Base-by-base conservation (phyloP, 2,888 invertebrate genomes). In the Perizoma affinitatum region DNA sequence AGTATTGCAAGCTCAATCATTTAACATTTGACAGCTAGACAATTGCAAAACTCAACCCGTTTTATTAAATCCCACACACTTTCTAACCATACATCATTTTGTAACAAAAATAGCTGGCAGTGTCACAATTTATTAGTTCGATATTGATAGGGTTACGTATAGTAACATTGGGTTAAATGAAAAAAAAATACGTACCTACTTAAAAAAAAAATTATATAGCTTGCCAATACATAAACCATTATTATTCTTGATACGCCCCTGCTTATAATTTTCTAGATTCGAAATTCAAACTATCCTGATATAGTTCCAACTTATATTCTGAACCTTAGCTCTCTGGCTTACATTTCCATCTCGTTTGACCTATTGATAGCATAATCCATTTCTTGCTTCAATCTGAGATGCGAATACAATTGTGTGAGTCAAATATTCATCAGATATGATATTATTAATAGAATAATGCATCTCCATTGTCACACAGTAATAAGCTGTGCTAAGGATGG, bases 381-480 rank as follows among this genome's bases (percentile, higher is more conserved):
- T 64, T 54, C 61, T 50, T 35, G 54, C 51, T 63, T 63, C 59
- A 54, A 59, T 70, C 71, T 71, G 56, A 72, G 68, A 73, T 67
- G 75, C 71, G 72, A 75, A 76, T 74, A 69, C 57, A 53, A 66
- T 66, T 61, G 61, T 61, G 40, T 51, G 63, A 33, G 60, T 63
- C 62, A 58, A 66, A 67, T 64, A 62, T 63, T 61, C 59, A 66
- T 71, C 73, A 73, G 78, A 78, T 73, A 74, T 44, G 42, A 10
- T 72, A 69, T 74, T 83, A 83, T 82, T 84, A 84, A 82, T 83
- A 83, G 78, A 78, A 82, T 80, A 75, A 80, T 72, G 65, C 71
- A 70, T 63, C 60, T 66, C 74, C 76, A 78, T 82, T 80, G 82
- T 80, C 72, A 71, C 71, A 71, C 65, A 65, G 69, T 72, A 74